Evolutionary conservation across 2,888 invertebrate species (phyloP).

Genomic region (Terebella lapidaria): DNA sequence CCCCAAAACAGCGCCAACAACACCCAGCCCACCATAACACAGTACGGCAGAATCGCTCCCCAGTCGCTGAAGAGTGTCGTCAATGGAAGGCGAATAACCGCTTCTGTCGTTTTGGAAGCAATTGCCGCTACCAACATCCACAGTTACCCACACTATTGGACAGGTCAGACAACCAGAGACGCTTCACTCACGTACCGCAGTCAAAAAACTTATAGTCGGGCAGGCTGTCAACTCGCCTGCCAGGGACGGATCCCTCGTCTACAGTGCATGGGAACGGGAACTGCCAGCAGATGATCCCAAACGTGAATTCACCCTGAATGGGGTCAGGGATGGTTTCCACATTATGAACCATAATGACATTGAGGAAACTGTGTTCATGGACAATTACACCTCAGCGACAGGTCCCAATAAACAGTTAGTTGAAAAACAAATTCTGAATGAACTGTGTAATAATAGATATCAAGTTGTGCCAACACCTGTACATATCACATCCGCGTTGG

Average conservation of each 20-base stretch:
- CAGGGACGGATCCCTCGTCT: not conserved
- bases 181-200: not conserved
- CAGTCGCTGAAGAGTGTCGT: not conserved
- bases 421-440: not conserved
- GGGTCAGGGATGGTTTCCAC: not conserved
- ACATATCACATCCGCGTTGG: not conserved
- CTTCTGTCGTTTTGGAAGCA: not conserved
- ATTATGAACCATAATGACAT: not conserved
- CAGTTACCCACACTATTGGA: too few species aligned
- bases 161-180: not conserved
- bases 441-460: not conserved
- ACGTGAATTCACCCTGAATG: not conserved
- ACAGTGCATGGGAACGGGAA: not conserved
- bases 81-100: not conserved
- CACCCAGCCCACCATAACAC: too few species aligned
- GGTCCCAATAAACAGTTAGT: not conserved
- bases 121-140: not conserved
- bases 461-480: not conserved
- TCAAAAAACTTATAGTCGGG: too few species aligned
- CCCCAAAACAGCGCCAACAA: too few species aligned
- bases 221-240: too few species aligned
- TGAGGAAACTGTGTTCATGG: not conserved
- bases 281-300: not conserved
- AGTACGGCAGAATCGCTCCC: too few species aligned
- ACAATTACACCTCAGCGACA: constrained; percentile 1